Evolutionary conservation across 1,140 invertebrate genomes (phyloP).

Genomic region (Drosophila auraria): DNA sequence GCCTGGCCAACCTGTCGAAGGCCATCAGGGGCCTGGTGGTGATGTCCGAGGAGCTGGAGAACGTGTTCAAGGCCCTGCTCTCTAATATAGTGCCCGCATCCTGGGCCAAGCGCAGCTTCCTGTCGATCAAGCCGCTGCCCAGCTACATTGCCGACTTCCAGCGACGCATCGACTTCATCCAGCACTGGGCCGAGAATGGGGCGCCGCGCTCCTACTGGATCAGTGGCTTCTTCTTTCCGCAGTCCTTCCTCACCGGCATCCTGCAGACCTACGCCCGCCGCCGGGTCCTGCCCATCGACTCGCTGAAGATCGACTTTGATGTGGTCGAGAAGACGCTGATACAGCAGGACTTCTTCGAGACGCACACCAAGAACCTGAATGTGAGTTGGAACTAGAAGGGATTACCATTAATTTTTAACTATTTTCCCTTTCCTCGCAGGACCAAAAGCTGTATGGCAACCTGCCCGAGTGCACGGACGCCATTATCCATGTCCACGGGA

Average conservation of each 20-base stretch:
- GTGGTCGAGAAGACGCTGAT: constrained; percentile 87
- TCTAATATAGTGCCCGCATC: constrained; percentile 92
- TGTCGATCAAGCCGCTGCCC: constrained; percentile 93
- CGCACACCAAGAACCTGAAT: constrained; percentile 81
- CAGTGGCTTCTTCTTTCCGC: constrained; percentile 96
- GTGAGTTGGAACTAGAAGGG: constrained; percentile 40
- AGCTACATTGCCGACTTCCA: constrained; percentile 93
- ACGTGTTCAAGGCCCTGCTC: constrained; percentile 91
- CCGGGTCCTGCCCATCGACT: constrained; percentile 93
- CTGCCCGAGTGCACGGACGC: constrained; percentile 88
- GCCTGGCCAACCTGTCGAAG: constrained; percentile 91
- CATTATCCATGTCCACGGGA: constrained; percentile 93
- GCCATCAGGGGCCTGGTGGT: constrained; percentile 95
- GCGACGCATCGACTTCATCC: constrained; percentile 91
- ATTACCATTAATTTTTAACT: no score
- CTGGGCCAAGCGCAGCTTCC: constrained; percentile 94
- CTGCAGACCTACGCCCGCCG: constrained; percentile 94
- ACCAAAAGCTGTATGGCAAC: constrained; percentile 86
- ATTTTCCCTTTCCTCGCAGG: constrained; percentile 28
- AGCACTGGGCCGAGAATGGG: constrained; percentile 89
- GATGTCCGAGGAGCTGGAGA: constrained; percentile 94
- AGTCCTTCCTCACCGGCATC: constrained; percentile 95
- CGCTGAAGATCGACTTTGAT: constrained; percentile 92
- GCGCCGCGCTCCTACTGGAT: constrained; percentile 94
- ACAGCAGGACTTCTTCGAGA: constrained; percentile 89